A percentile compares a stretch with the other conserved stretches of the same genome.
These are phyloP conservation scores for Sorex fumeus DNA, from an alignment of 2,113 vertebrate genomes.

Conservation along the genomic window DNA sequence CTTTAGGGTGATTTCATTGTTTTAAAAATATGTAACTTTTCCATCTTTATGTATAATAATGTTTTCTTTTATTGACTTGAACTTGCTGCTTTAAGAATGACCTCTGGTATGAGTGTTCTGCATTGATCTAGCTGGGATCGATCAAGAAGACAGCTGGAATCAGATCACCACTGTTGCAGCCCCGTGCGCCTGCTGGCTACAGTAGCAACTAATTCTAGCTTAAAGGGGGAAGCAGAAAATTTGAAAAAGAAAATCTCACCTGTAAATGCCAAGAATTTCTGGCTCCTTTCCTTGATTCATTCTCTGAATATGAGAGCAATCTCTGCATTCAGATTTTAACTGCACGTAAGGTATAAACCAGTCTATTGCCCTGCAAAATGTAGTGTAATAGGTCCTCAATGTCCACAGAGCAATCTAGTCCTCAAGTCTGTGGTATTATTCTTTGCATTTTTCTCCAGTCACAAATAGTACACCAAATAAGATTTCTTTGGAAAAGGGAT, in stretches of 20 bases:
- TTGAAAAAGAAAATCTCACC: conserved; percentile 61
- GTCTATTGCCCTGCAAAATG: background rate
- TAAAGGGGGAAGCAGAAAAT: conserved; percentile 49
- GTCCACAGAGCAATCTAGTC: background rate
- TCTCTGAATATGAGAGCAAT: background rate
- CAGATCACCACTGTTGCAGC: conserved; percentile 27
- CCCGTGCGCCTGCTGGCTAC: conserved; percentile 54
- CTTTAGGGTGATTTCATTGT: conserved; percentile 3
- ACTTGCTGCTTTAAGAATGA: conserved; percentile 63
- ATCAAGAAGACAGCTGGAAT: conserved; percentile 75
- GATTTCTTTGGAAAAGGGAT: conserved; percentile 19
- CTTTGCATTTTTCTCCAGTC: background rate
- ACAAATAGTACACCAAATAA: background rate
- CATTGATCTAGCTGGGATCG: conserved; percentile 46
- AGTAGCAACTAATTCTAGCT: conserved; percentile 19
- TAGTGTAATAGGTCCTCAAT: background rate
- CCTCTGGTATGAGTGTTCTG: conserved; percentile 65
- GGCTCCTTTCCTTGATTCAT: background rate
- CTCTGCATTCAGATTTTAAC: conserved; percentile 28
- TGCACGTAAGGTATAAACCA: background rate
- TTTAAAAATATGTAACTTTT: conserved; percentile 44
- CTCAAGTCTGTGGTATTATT: background rate
- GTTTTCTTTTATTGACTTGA: conserved; percentile 59
- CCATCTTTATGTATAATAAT: conserved; percentile 55
- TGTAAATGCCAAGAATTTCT: background rate